Evolutionary conservation across 2,113 vertebrate genomes (phyloP).

Genomic region (Ammodytes dubius): DNA sequence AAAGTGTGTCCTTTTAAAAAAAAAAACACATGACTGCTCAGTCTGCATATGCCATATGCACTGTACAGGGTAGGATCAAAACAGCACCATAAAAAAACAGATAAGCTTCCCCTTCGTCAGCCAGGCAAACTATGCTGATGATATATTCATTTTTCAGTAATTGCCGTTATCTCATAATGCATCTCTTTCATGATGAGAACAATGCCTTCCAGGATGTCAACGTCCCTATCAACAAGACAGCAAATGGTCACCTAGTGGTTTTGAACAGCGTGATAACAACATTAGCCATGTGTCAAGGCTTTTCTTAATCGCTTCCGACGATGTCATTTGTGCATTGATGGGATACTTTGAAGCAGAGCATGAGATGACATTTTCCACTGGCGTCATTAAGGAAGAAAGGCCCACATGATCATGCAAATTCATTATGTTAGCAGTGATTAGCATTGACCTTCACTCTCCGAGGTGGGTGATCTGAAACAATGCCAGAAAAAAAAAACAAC

Average conservation of each 20-base stretch:
- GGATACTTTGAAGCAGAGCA: slow-evolving; percentile 67
- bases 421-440: slow-evolving; percentile 77
- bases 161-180: slow-evolving; percentile 65
- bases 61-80: slow-evolving; percentile 8
- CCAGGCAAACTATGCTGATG: slow-evolving; percentile 43
- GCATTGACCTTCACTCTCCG: slow-evolving; percentile 69
- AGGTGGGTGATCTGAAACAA: slow-evolving; percentile 61
- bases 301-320: slow-evolving; percentile 75
- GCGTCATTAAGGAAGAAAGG: slow-evolving; percentile 67
- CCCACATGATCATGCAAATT: slow-evolving; percentile 72
- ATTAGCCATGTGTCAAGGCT: slow-evolving; percentile 81
- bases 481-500: slow-evolving; percentile 47
- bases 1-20: slow-evolving; percentile 14
- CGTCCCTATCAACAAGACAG: slow-evolving; percentile 71
- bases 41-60: not conserved
- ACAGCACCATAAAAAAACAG: not conserved
- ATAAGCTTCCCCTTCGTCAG: slow-evolving; percentile 14
- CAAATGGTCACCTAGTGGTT: slow-evolving; percentile 78
- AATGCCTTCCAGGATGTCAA: slow-evolving; percentile 76
- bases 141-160: slow-evolving; percentile 60
- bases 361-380: slow-evolving; percentile 68
- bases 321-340: slow-evolving; percentile 73
- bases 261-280: slow-evolving; percentile 75
- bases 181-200: slow-evolving; percentile 69
- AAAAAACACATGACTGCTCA: not conserved